A percentile compares a stretch with the other conserved stretches of the same genome.
Evolutionary conservation across 2,113 vertebrate genomes (phyloP).

Genomic region (Pontoporia blainvillei): DNA sequence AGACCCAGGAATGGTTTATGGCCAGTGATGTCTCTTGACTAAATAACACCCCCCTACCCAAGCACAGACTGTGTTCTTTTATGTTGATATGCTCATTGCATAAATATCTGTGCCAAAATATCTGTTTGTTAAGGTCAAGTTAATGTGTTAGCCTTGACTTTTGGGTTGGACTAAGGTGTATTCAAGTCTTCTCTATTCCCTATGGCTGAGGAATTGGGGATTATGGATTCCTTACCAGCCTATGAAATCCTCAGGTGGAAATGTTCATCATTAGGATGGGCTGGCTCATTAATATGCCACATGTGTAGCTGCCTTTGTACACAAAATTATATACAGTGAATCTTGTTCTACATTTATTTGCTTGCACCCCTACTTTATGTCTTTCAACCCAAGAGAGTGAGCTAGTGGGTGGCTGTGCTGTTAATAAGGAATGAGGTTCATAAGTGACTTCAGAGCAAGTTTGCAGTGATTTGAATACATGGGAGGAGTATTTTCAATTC

Average conservation of each 20-base stretch:
- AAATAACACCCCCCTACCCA: background rate
- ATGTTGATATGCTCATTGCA: background rate
- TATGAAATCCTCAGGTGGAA: background rate
- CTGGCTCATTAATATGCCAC: background rate
- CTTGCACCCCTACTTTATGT: background rate
- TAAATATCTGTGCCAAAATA: background rate
- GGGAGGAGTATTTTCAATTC: background rate
- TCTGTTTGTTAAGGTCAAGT: background rate
- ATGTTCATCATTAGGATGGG: background rate
- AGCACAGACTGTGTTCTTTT: background rate
- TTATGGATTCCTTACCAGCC: background rate
- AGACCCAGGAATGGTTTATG: background rate
- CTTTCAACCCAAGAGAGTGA: background rate
- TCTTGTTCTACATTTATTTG: background rate
- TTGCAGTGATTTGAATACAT: constrained; percentile 23
- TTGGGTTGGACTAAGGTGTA: background rate
- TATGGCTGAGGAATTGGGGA: background rate
- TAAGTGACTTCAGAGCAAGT: background rate
- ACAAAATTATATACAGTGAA: background rate
- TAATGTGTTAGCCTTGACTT: background rate
- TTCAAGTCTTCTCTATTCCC: background rate
- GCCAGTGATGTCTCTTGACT: background rate
- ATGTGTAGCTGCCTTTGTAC: background rate
- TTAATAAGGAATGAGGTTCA: background rate
- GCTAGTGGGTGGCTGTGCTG: background rate